Conservation (phyloP, 2,113 vertebrate genomes). For the Amphiprion ocellaris region DNA sequence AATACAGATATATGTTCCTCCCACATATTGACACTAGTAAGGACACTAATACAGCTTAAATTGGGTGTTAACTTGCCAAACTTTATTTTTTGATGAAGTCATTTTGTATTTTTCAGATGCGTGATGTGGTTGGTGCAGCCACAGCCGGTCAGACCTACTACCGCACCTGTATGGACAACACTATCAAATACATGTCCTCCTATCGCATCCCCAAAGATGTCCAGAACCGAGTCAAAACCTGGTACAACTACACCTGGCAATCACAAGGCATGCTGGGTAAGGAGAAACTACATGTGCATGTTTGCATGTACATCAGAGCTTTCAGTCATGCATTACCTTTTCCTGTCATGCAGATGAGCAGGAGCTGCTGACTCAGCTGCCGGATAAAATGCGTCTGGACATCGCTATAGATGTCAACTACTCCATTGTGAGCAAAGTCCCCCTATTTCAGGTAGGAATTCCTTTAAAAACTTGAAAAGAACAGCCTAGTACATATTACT, state of each 20-base stretch:
- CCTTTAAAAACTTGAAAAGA: not conserved
- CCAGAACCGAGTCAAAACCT: conserved; percentile 95
- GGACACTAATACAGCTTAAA: not conserved
- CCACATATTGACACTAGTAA: not conserved
- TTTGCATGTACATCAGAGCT: not conserved
- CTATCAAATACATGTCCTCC: conserved; percentile 96
- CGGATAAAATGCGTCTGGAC: conserved; percentile 97
- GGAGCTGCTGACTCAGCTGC: conserved; percentile 93
- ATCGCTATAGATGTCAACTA: conserved; percentile 96
- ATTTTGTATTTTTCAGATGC: conserved; percentile 87
- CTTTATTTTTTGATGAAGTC: not conserved
- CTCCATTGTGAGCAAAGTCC: conserved; percentile 95
- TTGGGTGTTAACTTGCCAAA: too few species aligned
- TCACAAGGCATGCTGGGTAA: conserved; percentile 99
- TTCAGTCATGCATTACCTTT: not conserved
- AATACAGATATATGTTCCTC: not conserved
- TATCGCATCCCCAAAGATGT: conserved; percentile 93
- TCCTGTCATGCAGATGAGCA: conserved; percentile 88
- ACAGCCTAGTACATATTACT: not conserved
- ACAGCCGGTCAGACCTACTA: conserved; percentile 95
- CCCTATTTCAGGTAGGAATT: conserved; percentile 92
- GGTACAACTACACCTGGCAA: conserved; percentile 99
- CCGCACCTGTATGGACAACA: conserved; percentile 95
- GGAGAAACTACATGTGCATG: conserved; percentile 36
- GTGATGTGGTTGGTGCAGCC: conserved; percentile 95